Base-by-base conservation (phyloP, 2,797 vertebrate species). In the Ispidina picta region DNA sequence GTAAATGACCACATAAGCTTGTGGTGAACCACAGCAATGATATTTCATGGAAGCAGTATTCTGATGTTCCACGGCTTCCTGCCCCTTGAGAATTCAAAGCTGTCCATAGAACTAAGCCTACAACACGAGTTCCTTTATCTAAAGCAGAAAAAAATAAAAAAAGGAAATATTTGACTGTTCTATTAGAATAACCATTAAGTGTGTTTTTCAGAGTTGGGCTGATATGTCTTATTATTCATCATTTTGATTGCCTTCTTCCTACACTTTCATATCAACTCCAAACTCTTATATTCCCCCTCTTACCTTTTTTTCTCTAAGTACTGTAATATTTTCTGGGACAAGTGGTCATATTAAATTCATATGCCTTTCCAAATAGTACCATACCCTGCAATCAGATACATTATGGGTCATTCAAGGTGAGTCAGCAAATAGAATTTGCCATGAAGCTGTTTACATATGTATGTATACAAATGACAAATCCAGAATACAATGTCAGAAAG, bases 391-490 rank as follows among this genome's bases (percentile, higher is more conserved):
- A 90, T 96, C 74, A 71, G 13, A 25, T 77, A 54, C 23, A 86
- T 81, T 93, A 87, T 23, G 41, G 82, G 76, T 94, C 86, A 84
- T 41, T 94, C 95, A 90, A 95, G 91, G 89, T 85, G 76, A 96
- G 70, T 49, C 66, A 74, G 59, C 2, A 72, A 93, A 89, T 89
- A 94, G 91, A 90, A 94, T 63, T 75, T 75, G 28, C n/a, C 44
- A 14, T 66, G 46, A 73, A 95, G 25, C 55, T 92, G 69, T 94
- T 96, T 92, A 77, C 46, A 76, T 96, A 95, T 95, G 81, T 92
- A 83, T 94, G 65, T 77, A 90, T 91, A 96, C 56, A 90, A 92
- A 92, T 93, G 69, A 68, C 72, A 97, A 96, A 95, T 71, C 73
- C n/a, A 82, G 59, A 88, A 75, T 44, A 59, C n/a, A 83, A 39